phyloP scores from a whole-genome alignment of 2,888 invertebrate species.

The Pedicia rivosa region DNA sequence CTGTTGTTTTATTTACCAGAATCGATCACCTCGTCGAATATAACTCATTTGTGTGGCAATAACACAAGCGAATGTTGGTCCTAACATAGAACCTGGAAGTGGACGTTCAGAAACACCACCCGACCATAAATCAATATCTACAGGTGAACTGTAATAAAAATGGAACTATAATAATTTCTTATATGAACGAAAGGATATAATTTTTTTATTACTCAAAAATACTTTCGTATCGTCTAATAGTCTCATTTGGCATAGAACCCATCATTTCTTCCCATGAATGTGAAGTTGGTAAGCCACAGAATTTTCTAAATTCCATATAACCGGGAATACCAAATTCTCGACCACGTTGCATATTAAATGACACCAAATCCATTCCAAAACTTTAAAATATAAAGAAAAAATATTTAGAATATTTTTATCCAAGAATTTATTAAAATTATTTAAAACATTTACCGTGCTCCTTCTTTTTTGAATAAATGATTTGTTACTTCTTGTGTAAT shows the following conservation, averaged over 20 bases:
- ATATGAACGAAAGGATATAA: not conserved
- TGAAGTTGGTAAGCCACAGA: slow-evolving; percentile 70
- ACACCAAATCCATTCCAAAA: slow-evolving; percentile 79
- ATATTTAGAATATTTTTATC: not conserved
- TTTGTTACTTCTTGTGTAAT: slow-evolving; percentile 84
- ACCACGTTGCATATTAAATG: slow-evolving; percentile 86
- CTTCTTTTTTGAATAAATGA: slow-evolving; percentile 74
- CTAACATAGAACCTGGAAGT: slow-evolving; percentile 79
- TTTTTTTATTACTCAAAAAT: slow-evolving; percentile 54
- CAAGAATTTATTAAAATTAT: slow-evolving; percentile 8
- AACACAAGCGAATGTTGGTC: slow-evolving; percentile 86
- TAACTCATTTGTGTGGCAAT: slow-evolving; percentile 88
- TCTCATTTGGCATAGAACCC: slow-evolving; percentile 79
- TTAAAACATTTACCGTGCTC: slow-evolving; percentile 27
- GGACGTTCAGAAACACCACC: slow-evolving; percentile 87
- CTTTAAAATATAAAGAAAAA: slow-evolving; percentile 19
- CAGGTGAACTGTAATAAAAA: slow-evolving; percentile 46
- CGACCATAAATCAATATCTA: slow-evolving; percentile 89
- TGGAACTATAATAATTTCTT: slow-evolving; percentile 1
- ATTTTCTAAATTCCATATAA: slow-evolving; percentile 85
- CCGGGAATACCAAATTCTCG: slow-evolving; percentile 83
- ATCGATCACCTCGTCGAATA: slow-evolving; percentile 76
- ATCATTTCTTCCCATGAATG: slow-evolving; percentile 61
- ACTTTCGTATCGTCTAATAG: slow-evolving; percentile 62
- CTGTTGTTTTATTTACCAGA: too few species aligned